Evolutionary conservation across 2,113 vertebrate genomes (phyloP).

Genomic region (Carettochelys insculpta): DNA sequence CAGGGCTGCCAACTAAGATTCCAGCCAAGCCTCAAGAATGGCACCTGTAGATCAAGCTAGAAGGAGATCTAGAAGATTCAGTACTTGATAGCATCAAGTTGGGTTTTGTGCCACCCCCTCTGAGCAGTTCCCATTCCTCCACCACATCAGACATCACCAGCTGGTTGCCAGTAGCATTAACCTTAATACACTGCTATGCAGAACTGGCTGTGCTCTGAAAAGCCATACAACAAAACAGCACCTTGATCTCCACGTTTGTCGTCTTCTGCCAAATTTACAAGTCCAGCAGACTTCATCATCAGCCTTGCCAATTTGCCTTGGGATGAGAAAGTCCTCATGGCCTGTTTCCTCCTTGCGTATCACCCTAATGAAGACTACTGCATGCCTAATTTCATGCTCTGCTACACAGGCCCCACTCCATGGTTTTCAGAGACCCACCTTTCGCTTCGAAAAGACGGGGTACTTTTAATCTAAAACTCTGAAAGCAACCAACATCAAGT

Average conservation of each 20-base stretch:
- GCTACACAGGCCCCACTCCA: neutral
- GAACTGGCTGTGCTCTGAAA: neutral
- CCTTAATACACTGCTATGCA: fast-evolving
- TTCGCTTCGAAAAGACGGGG: fast-evolving
- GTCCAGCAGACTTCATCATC: fast-evolving
- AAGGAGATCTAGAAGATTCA: neutral
- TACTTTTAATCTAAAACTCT: neutral
- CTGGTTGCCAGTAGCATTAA: fast-evolving
- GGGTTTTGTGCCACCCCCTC: neutral
- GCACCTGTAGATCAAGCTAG: neutral
- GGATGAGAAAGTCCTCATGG: neutral
- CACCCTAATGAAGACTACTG: neutral
- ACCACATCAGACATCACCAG: fast-evolving
- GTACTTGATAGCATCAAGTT: neutral
- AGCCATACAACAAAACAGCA: fast-evolving
- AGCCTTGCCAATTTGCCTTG: fast-evolving
- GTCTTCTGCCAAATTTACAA: neutral
- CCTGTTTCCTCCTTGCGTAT: neutral
- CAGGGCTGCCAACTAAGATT: neutral
- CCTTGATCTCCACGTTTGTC: neutral
- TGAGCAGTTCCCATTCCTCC: fast-evolving
- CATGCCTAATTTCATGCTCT: slow-evolving; percentile 35
- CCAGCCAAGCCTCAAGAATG: neutral
- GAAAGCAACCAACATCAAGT: neutral
- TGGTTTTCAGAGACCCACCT: neutral